phyloP scores from a whole-genome alignment of 1,140 invertebrate species.

The Daktulosphaira vitifoliae region DNA sequence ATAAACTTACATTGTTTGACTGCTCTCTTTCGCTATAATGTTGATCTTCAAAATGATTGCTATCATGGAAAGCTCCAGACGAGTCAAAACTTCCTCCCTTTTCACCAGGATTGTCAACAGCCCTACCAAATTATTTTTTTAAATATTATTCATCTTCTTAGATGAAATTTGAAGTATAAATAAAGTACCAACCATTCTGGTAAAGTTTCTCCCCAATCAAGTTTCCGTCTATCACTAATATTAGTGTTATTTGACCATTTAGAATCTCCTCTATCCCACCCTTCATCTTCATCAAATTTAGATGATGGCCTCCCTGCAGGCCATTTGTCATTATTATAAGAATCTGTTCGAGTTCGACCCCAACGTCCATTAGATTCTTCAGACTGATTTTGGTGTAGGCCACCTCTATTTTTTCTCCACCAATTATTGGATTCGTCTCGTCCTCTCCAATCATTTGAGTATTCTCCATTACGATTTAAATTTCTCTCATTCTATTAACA shows the following conservation, averaged over 20 bases:
- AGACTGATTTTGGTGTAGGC: conserved; percentile 11
- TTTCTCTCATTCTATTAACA: conserved; percentile 15
- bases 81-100: conserved; percentile 78
- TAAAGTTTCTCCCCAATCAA: conserved; percentile 33
- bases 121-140: conserved; percentile 44
- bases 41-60: conserved; percentile 53
- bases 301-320: conserved; percentile 15
- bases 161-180: not conserved
- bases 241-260: conserved; percentile 15
- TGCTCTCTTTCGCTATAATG: conserved; percentile 11
- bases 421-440: conserved; percentile 24
- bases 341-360: conserved; percentile 25
- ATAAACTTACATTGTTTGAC: not conserved
- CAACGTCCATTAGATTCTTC: conserved; percentile 28
- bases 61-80: conserved; percentile 69
- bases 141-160: conserved; percentile 1
- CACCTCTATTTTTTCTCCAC: conserved; percentile 32
- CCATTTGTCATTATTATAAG: conserved; percentile 28
- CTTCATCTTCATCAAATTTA: conserved; percentile 27
- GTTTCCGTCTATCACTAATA: conserved; percentile 7
- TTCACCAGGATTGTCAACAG: conserved; percentile 63
- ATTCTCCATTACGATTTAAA: conserved; percentile 24
- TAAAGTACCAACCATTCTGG: conserved; percentile 27
- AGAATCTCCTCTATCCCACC: conserved; percentile 26
- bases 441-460: conserved; percentile 26